These are phyloP conservation scores for Hucho hucho DNA, from an alignment of 2,113 vertebrate species.

Conservation along the genomic window DNA sequence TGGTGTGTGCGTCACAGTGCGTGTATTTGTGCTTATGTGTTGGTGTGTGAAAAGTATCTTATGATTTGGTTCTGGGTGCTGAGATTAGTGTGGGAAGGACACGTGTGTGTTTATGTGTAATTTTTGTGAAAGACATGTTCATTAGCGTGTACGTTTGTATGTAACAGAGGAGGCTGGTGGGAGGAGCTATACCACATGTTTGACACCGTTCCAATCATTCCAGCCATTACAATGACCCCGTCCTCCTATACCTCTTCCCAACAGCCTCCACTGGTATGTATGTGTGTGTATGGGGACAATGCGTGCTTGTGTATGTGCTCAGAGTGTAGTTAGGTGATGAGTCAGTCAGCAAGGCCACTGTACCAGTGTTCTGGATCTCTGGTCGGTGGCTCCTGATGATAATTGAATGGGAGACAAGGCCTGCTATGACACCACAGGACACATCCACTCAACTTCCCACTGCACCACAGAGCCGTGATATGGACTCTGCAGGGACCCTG, in stretches of 20 bases:
- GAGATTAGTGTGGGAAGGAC: background rate
- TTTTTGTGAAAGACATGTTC: background rate
- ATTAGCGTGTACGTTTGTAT: background rate
- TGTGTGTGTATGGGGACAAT: slow-evolving; percentile 4
- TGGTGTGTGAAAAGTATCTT: background rate
- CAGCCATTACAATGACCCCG: too few species aligned
- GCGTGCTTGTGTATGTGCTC: background rate
- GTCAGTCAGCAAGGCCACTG: too few species aligned
- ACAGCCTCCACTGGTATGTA: slow-evolving; percentile 25
- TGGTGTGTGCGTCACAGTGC: background rate
- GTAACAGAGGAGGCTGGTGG: background rate
- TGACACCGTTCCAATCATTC: too few species aligned
- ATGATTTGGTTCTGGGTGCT: background rate
- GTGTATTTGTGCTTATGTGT: slow-evolving; percentile 6
- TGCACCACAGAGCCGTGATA: too few species aligned
- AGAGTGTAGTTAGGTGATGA: too few species aligned
- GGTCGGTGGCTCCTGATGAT: too few species aligned
- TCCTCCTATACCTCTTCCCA: too few species aligned
- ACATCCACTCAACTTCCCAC: background rate
- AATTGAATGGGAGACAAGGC: too few species aligned
- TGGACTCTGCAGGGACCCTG: too few species aligned
- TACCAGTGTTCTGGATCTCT: too few species aligned
- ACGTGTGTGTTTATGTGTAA: background rate
- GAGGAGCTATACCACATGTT: too few species aligned
- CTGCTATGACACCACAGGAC: background rate